Evolutionary conservation across 1,140 invertebrate species (phyloP).

Genomic region (Caenorhabditis tropicalis): DNA sequence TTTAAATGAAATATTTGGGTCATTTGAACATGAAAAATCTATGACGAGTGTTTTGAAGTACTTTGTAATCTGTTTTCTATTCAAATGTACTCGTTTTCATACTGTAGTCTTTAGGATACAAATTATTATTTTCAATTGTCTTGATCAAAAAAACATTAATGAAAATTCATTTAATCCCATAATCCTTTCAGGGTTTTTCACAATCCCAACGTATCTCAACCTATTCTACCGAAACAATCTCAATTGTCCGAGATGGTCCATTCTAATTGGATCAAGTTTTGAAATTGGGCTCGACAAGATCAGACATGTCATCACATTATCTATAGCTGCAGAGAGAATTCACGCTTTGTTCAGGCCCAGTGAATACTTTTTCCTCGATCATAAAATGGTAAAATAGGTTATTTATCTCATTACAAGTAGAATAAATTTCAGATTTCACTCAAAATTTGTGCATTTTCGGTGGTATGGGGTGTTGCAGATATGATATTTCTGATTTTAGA

Average conservation of each 20-base stretch:
- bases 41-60: not conserved
- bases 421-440: slow-evolving; percentile 2
- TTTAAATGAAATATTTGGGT: too few relatives aligned
- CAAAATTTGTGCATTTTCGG: slow-evolving; percentile 2
- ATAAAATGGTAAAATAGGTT: not conserved
- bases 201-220: slow-evolving; percentile 47
- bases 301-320: not conserved
- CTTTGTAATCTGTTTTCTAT: not conserved
- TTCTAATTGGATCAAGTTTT: slow-evolving; percentile 51
- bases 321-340: slow-evolving; percentile 40
- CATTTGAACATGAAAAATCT: too few relatives aligned
- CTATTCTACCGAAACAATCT: slow-evolving; percentile 49
- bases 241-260: slow-evolving; percentile 49
- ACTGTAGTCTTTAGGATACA: too few relatives aligned
- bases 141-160: not conserved
- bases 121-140: not conserved
- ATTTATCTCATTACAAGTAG: not conserved
- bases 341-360: slow-evolving; percentile 15
- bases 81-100: not conserved
- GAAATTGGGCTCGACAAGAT: slow-evolving; percentile 47
- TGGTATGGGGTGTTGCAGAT: slow-evolving; percentile 21
- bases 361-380: slow-evolving; percentile 38
- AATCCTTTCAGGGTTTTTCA: slow-evolving; percentile 44
- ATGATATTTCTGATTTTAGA: slow-evolving; percentile 38
- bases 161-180: too few relatives aligned